Percentiles rank a stretch among this genome's conserved stretches.
Evolutionary conservation across 2,888 invertebrate genomes (phyloP).

Genomic region (Brachypterus glaber): DNA sequence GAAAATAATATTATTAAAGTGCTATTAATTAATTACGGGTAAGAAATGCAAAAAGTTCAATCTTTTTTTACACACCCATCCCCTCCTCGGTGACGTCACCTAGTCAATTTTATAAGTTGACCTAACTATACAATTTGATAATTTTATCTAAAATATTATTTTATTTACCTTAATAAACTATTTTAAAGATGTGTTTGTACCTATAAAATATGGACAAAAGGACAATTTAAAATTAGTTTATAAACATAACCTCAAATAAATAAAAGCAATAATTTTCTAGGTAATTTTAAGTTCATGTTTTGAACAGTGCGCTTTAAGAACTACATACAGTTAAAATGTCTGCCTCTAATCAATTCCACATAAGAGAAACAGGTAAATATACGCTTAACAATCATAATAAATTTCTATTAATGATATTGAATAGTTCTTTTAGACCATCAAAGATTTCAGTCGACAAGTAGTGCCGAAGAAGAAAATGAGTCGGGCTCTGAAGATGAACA

Average conservation of each 20-base stretch:
- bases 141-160: neutral
- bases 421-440: conserved; percentile 19
- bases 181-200: too few relatives aligned
- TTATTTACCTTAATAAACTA: too few relatives aligned
- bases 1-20: neutral
- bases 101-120: neutral
- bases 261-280: neutral
- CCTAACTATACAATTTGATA: conserved; percentile 12
- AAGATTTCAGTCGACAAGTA: conserved; percentile 29
- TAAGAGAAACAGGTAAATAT: conserved; percentile 23
- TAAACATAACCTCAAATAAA: conserved; percentile 2
- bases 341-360: conserved; percentile 23
- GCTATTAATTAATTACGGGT: conserved; percentile 7
- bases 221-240: conserved; percentile 6
- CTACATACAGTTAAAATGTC: conserved; percentile 17
- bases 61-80: conserved; percentile 21
- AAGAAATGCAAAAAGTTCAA: conserved; percentile 16
- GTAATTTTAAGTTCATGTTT: neutral
- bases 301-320: neutral
- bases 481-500: conserved; percentile 30
- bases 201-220: too few relatives aligned
- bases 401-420: neutral
- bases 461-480: conserved; percentile 32
- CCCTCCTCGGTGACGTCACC: conserved; percentile 26
- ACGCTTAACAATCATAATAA: neutral